Evolutionary conservation across 2,113 vertebrate species (phyloP).

Genomic region (Pheucticus melanocephalus): DNA sequence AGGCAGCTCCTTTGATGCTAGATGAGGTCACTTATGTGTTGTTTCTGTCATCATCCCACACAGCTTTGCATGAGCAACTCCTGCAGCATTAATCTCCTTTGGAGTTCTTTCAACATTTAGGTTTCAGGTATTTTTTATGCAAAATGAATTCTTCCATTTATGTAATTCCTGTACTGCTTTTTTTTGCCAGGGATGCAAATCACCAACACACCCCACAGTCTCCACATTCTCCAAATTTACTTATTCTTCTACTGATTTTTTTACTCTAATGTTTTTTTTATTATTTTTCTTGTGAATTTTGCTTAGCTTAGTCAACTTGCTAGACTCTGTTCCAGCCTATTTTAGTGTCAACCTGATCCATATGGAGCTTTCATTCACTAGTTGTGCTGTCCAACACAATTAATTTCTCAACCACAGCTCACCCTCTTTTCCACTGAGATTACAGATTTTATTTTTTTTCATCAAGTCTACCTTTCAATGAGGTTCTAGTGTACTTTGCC

Average conservation of each 20-base stretch:
- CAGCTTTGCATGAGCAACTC: neutral
- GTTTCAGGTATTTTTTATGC: neutral
- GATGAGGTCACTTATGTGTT: neutral
- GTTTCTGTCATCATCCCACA: slow-evolving; percentile 10
- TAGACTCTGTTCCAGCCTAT: slow-evolving; percentile 6
- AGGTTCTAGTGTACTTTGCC: neutral
- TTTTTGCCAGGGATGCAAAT: neutral
- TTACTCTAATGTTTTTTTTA: neutral
- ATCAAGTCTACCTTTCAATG: neutral
- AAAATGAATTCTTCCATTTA: neutral
- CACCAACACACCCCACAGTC: neutral
- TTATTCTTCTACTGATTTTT: neutral
- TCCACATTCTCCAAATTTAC: neutral
- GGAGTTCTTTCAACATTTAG: neutral
- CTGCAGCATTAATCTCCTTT: neutral
- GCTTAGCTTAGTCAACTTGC: neutral
- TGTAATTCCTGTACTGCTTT: neutral
- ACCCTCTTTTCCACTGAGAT: neutral
- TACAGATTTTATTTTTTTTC: neutral
- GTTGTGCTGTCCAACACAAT: neutral
- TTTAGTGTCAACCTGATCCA: slow-evolving; percentile 20
- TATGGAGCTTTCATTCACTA: slow-evolving; percentile 1
- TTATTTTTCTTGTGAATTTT: neutral
- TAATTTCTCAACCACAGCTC: neutral
- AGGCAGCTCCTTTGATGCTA: neutral